Conservation (phyloP, 2,113 vertebrate genomes). For the Hippocampus zosterae region DNA sequence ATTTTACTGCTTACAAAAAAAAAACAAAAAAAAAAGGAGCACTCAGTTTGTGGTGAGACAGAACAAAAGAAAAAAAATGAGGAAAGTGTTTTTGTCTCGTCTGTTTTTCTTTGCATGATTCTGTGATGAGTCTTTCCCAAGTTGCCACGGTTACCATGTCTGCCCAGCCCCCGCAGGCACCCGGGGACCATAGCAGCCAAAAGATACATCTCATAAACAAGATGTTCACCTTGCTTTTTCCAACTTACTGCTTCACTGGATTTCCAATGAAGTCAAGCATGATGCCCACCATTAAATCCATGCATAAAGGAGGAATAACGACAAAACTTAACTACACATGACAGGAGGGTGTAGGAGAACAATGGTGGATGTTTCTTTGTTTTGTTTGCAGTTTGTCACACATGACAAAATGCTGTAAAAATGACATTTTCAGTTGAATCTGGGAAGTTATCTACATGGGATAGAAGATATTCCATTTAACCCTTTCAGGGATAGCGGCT, state of each 20-base stretch:
- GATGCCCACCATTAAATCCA: slow-evolving; percentile 13
- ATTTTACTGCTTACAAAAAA: too few relatives aligned
- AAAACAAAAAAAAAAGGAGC: neutral
- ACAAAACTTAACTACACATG: slow-evolving; percentile 6
- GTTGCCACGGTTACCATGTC: slow-evolving; percentile 1
- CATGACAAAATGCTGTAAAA: neutral
- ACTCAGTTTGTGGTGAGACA: neutral
- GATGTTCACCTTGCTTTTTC: slow-evolving; percentile 14
- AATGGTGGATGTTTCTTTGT: neutral
- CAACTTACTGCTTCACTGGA: slow-evolving; percentile 31
- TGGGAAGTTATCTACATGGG: neutral
- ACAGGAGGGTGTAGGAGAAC: slow-evolving; percentile 2
- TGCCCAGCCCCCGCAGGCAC: neutral
- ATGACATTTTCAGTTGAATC: neutral
- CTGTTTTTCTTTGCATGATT: slow-evolving; percentile 1
- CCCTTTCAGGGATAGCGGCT: too few relatives aligned
- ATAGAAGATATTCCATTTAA: neutral
- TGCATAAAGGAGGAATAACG: slow-evolving; percentile 14
- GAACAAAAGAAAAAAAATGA: neutral
- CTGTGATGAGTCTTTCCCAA: slow-evolving; percentile 8
- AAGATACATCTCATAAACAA: slow-evolving; percentile 36
- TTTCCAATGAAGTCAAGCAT: slow-evolving; percentile 28
- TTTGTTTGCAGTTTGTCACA: slow-evolving; percentile 16
- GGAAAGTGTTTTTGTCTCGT: neutral
- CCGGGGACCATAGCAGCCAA: slow-evolving; percentile 3